These are phyloP conservation scores for Argopecten irradians DNA, from an alignment of 1,140 invertebrate species.

Conservation along the genomic window DNA sequence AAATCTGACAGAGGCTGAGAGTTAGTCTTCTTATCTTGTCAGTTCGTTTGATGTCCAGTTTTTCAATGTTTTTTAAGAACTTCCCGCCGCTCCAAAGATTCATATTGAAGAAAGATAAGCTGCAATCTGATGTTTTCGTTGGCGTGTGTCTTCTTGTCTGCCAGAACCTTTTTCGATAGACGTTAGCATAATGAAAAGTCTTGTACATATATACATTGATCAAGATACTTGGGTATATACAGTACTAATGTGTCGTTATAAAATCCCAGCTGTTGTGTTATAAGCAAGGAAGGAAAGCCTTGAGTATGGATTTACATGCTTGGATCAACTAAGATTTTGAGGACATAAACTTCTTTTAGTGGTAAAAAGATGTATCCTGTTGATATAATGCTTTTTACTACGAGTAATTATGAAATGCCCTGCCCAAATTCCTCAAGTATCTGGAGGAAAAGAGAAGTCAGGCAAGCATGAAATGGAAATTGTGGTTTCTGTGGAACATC, in stretches of 20 bases:
- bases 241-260: slow-evolving; percentile 23
- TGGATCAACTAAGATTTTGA: not conserved
- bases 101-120: slow-evolving; percentile 16
- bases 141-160: slow-evolving; percentile 1
- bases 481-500: not conserved
- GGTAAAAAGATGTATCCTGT: not conserved
- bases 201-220: slow-evolving; percentile 4
- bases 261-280: not conserved
- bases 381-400: not conserved
- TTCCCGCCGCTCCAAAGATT: slow-evolving; percentile 1
- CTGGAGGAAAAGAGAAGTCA: not conserved
- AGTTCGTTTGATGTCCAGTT: not conserved
- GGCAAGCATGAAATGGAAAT: not conserved
- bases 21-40: not conserved
- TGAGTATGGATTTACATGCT: not conserved
- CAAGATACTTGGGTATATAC: not conserved
- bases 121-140: slow-evolving; percentile 16
- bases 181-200: not conserved
- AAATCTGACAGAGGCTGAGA: not conserved
- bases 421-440: not conserved
- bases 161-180: not conserved
- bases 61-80: slow-evolving; percentile 2
- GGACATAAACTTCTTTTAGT: not conserved
- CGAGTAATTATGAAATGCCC: not conserved
- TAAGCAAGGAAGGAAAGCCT: not conserved